phyloP scores from a whole-genome alignment of 2,113 vertebrate species.

The Alaudala cheleensis region DNA sequence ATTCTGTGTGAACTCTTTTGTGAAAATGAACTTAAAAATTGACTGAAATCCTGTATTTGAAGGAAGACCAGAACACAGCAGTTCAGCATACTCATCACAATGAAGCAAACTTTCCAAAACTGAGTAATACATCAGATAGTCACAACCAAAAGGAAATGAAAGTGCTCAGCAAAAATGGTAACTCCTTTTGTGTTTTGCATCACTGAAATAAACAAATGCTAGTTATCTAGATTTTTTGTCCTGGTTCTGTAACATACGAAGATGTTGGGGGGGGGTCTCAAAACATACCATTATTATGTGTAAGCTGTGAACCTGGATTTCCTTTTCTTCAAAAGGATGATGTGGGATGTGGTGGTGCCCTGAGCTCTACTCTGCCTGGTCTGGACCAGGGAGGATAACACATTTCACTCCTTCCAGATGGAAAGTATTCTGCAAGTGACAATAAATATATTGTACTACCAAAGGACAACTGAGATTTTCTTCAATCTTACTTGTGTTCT shows the following conservation, averaged over 20 bases:
- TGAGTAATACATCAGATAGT: neutral
- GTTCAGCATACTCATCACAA: neutral
- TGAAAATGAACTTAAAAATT: neutral
- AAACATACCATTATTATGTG: neutral
- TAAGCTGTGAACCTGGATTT: neutral
- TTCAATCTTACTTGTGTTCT: neutral
- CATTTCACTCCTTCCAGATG: neutral
- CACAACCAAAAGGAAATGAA: neutral
- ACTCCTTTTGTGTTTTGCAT: neutral
- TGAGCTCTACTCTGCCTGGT: neutral
- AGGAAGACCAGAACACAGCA: neutral
- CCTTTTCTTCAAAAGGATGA: neutral
- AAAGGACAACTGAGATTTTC: neutral
- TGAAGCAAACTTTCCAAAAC: neutral
- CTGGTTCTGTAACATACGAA: neutral
- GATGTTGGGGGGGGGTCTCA: neutral
- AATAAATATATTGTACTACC: neutral
- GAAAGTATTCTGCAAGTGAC: neutral
- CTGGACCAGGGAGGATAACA: neutral
- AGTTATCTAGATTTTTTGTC: neutral
- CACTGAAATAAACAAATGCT: neutral
- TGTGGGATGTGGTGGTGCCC: neutral
- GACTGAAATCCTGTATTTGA: neutral
- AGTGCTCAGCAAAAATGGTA: neutral
- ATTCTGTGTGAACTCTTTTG: neutral